A percentile compares a stretch with the other conserved stretches of the same genome.
These are phyloP conservation scores for Troilus luridus DNA, from an alignment of 2,888 invertebrate genomes.

Conservation along the genomic window DNA sequence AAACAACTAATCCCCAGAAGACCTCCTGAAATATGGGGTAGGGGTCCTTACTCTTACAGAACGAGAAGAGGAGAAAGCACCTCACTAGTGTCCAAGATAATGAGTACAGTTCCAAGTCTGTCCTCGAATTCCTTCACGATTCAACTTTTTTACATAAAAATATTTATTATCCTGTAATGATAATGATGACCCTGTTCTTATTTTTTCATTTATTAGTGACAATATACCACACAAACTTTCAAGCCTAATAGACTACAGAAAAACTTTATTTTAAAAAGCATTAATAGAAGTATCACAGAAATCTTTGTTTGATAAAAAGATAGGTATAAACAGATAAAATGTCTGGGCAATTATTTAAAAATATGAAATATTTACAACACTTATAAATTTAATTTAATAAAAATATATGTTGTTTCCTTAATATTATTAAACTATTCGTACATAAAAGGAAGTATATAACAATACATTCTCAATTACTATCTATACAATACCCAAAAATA, in stretches of 20 bases:
- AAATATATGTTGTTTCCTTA: not conserved
- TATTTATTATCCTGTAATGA: not conserved
- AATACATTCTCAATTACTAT: not conserved
- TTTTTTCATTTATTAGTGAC: not conserved
- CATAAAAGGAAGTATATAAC: not conserved
- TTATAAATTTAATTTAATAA: not conserved
- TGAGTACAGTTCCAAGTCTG: not conserved
- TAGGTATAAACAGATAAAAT: not conserved
- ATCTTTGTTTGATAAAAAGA: not conserved
- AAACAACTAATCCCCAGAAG: no score
- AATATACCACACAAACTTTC: not conserved
- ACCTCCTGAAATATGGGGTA: no score
- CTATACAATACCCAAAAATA: not conserved
- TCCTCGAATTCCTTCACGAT: not conserved
- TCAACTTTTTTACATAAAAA: not conserved
- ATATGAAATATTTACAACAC: not conserved
- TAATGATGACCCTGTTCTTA: not conserved
- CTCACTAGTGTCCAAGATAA: not conserved
- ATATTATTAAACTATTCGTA: not conserved
- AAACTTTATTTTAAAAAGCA: not conserved
- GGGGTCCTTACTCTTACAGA: no score
- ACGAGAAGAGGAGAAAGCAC: no score
- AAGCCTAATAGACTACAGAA: not conserved
- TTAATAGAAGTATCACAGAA: not conserved
- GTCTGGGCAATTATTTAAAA: not conserved